Conservation (phyloP, 2,888 invertebrate species). For the Amiota minor region DNA sequence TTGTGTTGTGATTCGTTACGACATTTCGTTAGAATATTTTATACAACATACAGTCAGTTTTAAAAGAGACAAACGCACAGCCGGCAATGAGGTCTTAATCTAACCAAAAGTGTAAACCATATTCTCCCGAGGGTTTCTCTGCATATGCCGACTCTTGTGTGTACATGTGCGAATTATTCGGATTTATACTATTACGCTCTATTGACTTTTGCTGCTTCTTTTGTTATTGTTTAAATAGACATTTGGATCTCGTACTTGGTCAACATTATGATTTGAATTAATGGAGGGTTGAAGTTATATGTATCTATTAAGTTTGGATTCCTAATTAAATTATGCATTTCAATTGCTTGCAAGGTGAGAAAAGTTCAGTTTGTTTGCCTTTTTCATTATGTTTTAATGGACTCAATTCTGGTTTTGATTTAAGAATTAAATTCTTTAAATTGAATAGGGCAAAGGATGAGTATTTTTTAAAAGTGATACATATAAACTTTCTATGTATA, state of each 20-base stretch:
- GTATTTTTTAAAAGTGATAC: no score
- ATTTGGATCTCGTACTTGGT: constrained; percentile 39
- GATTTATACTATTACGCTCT: constrained; percentile 68
- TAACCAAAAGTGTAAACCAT: constrained; percentile 70
- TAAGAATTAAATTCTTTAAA: no score
- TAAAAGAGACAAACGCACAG: constrained; percentile 26
- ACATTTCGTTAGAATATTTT: constrained; percentile 44
- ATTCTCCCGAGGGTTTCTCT: constrained; percentile 51
- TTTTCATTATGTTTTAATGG: no score
- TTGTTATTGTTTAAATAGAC: constrained; percentile 35
- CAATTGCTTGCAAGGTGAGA: no score
- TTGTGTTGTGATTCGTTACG: constrained; percentile 68
- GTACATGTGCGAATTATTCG: constrained; percentile 51
- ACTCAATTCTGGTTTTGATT: no score
- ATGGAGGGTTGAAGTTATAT: constrained; percentile 26
- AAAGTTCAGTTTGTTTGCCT: no score
- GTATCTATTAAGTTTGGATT: not conserved
- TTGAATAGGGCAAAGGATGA: no score
- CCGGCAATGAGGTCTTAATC: constrained; percentile 70
- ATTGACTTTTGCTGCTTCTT: constrained; percentile 57
- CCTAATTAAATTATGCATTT: no score
- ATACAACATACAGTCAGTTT: constrained; percentile 11
- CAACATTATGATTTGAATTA: constrained; percentile 25
- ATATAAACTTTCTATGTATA: no score
- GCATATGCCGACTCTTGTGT: constrained; percentile 45